Evolutionary conservation across 2,113 vertebrate genomes (phyloP).

Genomic region (Balaenoptera acutorostrata): DNA sequence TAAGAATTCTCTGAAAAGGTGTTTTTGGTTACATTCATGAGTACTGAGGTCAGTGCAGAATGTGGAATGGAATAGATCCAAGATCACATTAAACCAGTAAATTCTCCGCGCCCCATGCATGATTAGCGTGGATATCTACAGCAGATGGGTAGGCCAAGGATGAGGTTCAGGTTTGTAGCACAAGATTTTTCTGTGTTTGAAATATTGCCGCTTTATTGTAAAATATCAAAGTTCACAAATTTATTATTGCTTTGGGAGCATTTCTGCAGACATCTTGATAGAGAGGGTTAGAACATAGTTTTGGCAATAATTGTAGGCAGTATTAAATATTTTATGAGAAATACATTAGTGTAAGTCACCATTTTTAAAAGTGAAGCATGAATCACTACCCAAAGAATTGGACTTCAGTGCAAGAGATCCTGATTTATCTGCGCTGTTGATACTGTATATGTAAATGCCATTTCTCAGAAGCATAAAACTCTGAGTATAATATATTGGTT

Average conservation of each 20-base stretch:
- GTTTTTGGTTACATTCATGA: not conserved
- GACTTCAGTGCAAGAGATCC: constrained; percentile 62
- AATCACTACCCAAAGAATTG: constrained; percentile 66
- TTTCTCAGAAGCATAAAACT: constrained; percentile 73
- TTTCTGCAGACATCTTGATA: constrained; percentile 55
- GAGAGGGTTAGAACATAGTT: constrained; percentile 61
- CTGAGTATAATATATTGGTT: constrained; percentile 69
- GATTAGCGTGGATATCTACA: not conserved
- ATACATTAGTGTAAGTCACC: constrained; percentile 73
- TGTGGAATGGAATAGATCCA: not conserved
- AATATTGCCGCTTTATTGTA: constrained; percentile 56
- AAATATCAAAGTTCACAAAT: constrained; percentile 59
- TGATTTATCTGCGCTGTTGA: constrained; percentile 67
- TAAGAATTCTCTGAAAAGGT: not conserved
- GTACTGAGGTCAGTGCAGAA: not conserved
- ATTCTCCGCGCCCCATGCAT: not conserved
- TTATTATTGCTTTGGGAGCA: constrained; percentile 53
- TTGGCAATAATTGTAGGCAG: constrained; percentile 64
- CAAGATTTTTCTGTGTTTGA: constrained; percentile 34
- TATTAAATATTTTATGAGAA: constrained; percentile 76
- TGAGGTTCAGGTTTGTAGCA: not conserved
- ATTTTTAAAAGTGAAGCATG: constrained; percentile 72
- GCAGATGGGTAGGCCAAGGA: not conserved
- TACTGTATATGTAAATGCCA: constrained; percentile 73
- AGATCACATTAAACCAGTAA: not conserved